These are phyloP conservation scores for Sitobion miscanthi DNA, from an alignment of 1,140 invertebrate species.

Conservation along the genomic window DNA sequence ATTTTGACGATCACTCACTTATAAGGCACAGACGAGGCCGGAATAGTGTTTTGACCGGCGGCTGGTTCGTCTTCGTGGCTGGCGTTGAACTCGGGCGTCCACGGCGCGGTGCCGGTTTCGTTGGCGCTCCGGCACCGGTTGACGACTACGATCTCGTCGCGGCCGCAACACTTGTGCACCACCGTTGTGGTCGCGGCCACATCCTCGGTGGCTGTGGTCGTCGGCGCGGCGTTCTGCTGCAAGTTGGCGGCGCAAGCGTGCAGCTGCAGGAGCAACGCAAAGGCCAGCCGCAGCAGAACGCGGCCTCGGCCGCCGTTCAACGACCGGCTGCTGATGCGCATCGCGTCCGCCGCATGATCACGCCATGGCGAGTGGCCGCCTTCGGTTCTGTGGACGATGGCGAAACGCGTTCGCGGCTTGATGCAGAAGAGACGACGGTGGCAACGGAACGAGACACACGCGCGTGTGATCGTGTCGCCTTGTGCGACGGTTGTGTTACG, in stretches of 20 bases:
- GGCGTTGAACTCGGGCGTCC: conserved; percentile 70
- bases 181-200: conserved; percentile 7
- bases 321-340: conserved; percentile 1
- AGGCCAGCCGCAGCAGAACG: neutral
- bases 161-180: conserved; percentile 80
- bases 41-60: neutral
- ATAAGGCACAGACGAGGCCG: neutral
- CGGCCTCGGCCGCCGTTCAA: conserved; percentile 7
- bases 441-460: neutral
- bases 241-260: neutral
- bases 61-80: conserved; percentile 60
- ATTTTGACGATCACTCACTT: neutral
- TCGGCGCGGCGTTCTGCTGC: conserved; percentile 3
- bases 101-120: conserved; percentile 68
- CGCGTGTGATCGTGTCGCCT: neutral
- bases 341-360: neutral
- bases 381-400: neutral
- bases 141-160: conserved; percentile 74
- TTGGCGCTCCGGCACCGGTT: conserved; percentile 68
- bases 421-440: neutral
- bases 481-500: neutral
- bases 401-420: neutral
- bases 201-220: neutral
- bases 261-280: neutral
- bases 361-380: neutral